These are phyloP conservation scores for Bombus cullumanus DNA, from an alignment of 1,140 invertebrate genomes.

Conservation along the genomic window DNA sequence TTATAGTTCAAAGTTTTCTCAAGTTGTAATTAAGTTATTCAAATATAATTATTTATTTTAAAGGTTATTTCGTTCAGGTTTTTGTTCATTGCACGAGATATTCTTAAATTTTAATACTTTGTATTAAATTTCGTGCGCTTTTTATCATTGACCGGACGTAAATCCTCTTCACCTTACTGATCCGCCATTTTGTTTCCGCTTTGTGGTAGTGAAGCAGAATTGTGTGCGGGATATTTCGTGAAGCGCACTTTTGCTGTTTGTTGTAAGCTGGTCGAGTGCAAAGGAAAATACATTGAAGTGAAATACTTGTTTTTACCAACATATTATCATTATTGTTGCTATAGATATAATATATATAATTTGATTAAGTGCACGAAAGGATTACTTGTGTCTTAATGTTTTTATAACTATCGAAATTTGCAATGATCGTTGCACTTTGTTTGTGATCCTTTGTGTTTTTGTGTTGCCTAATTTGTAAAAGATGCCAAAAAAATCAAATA, in stretches of 20 bases:
- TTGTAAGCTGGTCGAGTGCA: fast-evolving
- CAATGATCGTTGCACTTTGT: background rate
- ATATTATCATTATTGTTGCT: too few species aligned
- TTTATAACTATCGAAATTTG: background rate
- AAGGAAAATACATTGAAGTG: background rate
- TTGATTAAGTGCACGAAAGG: background rate
- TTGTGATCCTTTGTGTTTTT: background rate
- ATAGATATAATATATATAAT: background rate
- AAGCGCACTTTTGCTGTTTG: background rate
- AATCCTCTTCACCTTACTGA: background rate
- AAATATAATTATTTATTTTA: too few species aligned
- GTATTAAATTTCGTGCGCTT: background rate
- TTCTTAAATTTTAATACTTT: background rate
- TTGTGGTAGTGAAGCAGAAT: too few species aligned
- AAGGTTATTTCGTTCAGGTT: too few species aligned
- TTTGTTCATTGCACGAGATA: background rate
- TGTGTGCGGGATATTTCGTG: background rate
- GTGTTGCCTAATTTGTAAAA: background rate
- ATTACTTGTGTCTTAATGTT: background rate
- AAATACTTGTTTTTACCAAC: background rate
- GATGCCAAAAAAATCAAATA: slow-evolving; percentile 65
- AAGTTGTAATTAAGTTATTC: too few species aligned
- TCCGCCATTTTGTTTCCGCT: background rate
- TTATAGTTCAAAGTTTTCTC: too few species aligned
- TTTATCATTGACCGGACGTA: background rate